phyloP scores from a whole-genome alignment of 2,888 invertebrate species.

The Nemoura dubitans region DNA sequence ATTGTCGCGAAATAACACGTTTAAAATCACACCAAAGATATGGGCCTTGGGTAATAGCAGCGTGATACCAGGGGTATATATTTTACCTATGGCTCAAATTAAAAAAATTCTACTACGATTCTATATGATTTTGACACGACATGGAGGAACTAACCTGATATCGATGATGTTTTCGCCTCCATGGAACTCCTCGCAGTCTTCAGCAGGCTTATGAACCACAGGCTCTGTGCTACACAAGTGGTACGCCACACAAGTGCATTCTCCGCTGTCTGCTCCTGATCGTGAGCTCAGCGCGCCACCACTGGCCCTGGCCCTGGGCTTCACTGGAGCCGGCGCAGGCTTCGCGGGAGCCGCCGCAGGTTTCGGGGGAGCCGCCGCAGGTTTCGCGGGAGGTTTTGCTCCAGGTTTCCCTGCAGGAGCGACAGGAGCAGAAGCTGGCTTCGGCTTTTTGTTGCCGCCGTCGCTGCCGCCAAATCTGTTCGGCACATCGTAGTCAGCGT shows the following conservation, averaged over 20 bases:
- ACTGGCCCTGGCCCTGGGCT: neutral
- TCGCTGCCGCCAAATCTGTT: neutral
- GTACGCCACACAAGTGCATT: slow-evolving; percentile 79
- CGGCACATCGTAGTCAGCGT: neutral
- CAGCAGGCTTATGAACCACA: slow-evolving; percentile 49
- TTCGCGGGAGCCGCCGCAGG: neutral
- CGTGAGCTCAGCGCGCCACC: neutral
- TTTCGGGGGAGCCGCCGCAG: neutral
- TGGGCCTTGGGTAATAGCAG: too few species aligned
- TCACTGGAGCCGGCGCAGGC: neutral
- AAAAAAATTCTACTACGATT: too few species aligned
- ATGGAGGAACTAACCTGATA: slow-evolving; percentile 69
- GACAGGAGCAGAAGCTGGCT: neutral
- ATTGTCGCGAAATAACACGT: too few species aligned
- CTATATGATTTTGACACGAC: too few species aligned
- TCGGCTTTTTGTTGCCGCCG: neutral
- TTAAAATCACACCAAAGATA: too few species aligned
- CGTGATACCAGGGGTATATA: too few species aligned
- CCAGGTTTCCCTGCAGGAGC: neutral
- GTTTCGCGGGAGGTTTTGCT: neutral
- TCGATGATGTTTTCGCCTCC: slow-evolving; percentile 80
- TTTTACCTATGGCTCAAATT: too few species aligned
- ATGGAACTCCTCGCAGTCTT: slow-evolving; percentile 70
- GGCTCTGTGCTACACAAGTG: slow-evolving; percentile 68
- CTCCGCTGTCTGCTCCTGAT: slow-evolving; percentile 43